Base-by-base conservation (phyloP, 2,888 invertebrate species). In the Leptinotarsa tumamoca region DNA sequence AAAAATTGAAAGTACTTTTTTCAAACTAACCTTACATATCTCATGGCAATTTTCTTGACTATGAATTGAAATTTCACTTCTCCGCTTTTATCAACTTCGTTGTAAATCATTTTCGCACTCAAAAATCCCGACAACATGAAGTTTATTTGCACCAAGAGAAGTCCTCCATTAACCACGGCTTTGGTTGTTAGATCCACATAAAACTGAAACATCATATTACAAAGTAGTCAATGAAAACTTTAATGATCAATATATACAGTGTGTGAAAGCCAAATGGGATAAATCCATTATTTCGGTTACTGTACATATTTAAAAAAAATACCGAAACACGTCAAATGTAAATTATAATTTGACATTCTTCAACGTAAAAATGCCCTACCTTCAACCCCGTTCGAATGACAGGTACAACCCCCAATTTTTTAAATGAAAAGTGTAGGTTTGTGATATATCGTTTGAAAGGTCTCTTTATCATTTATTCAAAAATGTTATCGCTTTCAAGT, bases 81-180 rank as follows among this genome's bases (percentile, higher is more conserved):
- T 43, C 43, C 18, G n/a, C 1, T 63, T 63, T n/a, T 63, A 2
- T 43, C 43, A 10, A 63, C n/a, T 4, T 63, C 33, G n/a, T 63
- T 63, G 43, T 63, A 43, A n/a, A 43, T 33, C 63, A 63, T 63
- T 63, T 63, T 63, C 43, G 63, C 63, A 43, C 43, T 63, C 63
- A 63, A 10, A 17, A 27, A 33, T 13, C 63, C 63, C 3, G 63
- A 63, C 7, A 63, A n/a, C 63, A 63, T 63, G 10, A 63, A 63
- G 43, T 63, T 63, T 10, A 33, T 63, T 43, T 63, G 63, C n/a
- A 63, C 33, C 7, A 63, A n/a, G 4, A 63, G 7, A 0, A 63
- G n/a, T 33, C 27, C 33, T 10, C 63, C 63, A 33, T 63, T 33
- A 10, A 63, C 63, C 0, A 63, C 33, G 33, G 63, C 43, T n/a